Conservation (phyloP, 2,113 vertebrate species). For the Setophaga petechia region DNA sequence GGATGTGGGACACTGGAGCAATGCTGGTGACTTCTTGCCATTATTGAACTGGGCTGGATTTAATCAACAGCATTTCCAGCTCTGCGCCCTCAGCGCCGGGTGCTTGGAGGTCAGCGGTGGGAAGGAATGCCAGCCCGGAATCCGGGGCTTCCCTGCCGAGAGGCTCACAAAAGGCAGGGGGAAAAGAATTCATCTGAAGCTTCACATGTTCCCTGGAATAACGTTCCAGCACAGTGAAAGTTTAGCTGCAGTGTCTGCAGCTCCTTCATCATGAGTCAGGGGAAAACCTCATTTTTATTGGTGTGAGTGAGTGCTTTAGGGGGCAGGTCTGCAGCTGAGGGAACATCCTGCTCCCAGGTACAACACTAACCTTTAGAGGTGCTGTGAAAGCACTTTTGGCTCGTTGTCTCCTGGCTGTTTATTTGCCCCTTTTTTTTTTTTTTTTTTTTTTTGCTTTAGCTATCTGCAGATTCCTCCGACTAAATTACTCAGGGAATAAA, state of each 20-base stretch:
- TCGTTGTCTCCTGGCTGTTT: background rate
- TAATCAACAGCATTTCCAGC: background rate
- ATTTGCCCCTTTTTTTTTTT: background rate
- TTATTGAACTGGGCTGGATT: background rate
- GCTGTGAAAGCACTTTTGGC: background rate
- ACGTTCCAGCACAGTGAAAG: background rate
- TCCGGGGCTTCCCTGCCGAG: background rate
- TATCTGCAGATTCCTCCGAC: background rate
- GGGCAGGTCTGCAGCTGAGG: constrained; percentile 11
- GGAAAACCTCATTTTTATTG: constrained; percentile 24
- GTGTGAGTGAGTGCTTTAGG: background rate
- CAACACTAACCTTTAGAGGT: background rate
- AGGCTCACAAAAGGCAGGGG: background rate
- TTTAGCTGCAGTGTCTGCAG: background rate
- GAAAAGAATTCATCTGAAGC: background rate
- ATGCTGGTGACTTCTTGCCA: background rate
- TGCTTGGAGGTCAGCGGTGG: background rate
- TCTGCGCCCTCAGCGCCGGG: background rate
- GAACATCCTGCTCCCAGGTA: background rate
- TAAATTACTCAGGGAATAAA: constrained; percentile 41
- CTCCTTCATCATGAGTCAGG: constrained; percentile 14
- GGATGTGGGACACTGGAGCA: background rate
- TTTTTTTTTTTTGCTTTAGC: background rate
- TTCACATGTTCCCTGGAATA: background rate
- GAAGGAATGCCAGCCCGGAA: background rate